phyloP scores from a whole-genome alignment of 2,888 invertebrate species.

The Leptinotarsa peninsularis region DNA sequence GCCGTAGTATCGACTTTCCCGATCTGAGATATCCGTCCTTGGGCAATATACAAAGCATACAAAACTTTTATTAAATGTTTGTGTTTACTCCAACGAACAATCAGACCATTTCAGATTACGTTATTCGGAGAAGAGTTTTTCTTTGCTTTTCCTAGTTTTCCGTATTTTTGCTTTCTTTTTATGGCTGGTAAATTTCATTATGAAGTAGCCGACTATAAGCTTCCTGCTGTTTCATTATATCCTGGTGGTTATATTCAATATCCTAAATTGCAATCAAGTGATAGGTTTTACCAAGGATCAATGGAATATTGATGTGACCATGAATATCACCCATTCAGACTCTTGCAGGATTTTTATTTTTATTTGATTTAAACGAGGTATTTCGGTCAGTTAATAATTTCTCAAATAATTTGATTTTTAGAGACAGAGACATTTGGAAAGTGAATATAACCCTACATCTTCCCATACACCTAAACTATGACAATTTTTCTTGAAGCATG shows the following conservation, averaged over 20 bases:
- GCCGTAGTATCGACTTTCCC: conserved; percentile 23
- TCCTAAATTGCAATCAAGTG: not conserved
- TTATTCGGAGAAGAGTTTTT: conserved; percentile 19
- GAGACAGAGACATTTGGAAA: too few relatives aligned
- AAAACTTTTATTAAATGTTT: conserved; percentile 39
- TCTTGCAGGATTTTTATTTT: too few relatives aligned
- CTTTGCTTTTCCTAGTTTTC: not conserved
- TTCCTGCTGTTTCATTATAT: conserved; percentile 19
- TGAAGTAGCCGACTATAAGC: not conserved
- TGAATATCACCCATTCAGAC: too few relatives aligned
- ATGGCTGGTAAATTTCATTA: conserved; percentile 18
- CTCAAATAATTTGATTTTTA: too few relatives aligned
- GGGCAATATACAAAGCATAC: conserved; percentile 34
- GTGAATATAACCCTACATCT: too few relatives aligned
- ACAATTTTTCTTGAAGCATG: too few relatives aligned
- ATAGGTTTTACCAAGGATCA: not conserved
- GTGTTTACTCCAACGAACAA: conserved; percentile 37
- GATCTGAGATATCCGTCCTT: conserved; percentile 30
- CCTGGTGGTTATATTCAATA: not conserved
- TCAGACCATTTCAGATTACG: conserved; percentile 32
- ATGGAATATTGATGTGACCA: not conserved
- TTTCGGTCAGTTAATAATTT: too few relatives aligned
- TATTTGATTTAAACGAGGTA: too few relatives aligned
- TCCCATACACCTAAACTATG: too few relatives aligned
- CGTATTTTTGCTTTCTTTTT: not conserved